Evolutionary conservation across 2,113 vertebrate species (phyloP).

Genomic region (Nanger granti): DNA sequence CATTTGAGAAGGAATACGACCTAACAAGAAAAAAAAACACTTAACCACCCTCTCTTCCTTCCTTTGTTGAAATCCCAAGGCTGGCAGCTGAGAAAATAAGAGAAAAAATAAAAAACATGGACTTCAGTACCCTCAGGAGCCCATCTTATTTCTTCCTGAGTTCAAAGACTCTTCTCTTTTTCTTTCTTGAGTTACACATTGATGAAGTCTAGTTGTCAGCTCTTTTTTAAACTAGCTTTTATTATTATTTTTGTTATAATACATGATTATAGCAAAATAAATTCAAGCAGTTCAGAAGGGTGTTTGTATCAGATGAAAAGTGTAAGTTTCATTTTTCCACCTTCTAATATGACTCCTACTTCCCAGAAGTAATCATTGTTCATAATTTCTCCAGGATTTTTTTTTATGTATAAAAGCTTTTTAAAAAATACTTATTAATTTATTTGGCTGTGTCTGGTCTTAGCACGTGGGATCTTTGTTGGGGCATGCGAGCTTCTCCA

Average conservation of each 20-base stretch:
- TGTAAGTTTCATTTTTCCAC: not conserved
- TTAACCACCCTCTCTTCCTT: not conserved
- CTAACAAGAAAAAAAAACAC: not conserved
- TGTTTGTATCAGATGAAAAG: not conserved
- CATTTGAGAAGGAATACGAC: not conserved
- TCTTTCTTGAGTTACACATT: not conserved
- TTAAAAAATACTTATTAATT: not conserved
- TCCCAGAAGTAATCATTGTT: not conserved
- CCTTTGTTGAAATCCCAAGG: constrained; percentile 36
- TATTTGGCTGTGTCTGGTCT: not conserved
- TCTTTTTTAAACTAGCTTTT: not conserved
- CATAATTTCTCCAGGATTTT: not conserved
- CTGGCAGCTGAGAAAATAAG: constrained; percentile 29
- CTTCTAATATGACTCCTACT: not conserved
- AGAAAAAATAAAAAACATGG: not conserved
- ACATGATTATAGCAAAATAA: not conserved
- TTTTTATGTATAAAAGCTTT: not conserved
- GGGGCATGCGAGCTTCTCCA: not conserved
- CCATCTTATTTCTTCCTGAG: not conserved
- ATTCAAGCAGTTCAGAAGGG: not conserved
- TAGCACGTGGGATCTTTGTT: not conserved
- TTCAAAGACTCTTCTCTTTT: not conserved
- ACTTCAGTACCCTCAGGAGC: constrained; percentile 20
- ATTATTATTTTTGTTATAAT: not conserved
- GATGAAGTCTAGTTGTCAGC: not conserved